A percentile compares a stretch with the other conserved stretches of the same genome.
phyloP scores from a whole-genome alignment of 1,140 invertebrate genomes.

The Achatina immaculata region DNA sequence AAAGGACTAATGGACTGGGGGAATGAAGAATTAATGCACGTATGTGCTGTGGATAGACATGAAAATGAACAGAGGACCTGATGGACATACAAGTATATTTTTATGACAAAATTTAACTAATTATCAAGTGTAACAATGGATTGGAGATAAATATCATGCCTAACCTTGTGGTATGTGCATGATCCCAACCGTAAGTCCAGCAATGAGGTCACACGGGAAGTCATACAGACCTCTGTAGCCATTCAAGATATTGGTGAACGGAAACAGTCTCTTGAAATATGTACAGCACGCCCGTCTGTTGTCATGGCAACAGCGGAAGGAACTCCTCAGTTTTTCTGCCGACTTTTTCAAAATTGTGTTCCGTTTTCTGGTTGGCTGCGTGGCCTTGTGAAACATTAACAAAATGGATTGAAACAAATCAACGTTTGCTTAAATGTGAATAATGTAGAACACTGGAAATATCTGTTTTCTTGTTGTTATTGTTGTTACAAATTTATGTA shows the following conservation, averaged over 20 bases:
- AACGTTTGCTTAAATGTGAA: no score
- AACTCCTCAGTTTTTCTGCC: constrained; percentile 35
- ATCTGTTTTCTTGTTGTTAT: no score
- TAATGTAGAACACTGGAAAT: no score
- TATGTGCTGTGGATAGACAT: no score
- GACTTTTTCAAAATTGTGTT: constrained; percentile 39
- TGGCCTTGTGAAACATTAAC: background rate
- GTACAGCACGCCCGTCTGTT: constrained; percentile 37
- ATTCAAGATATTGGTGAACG: constrained; percentile 66
- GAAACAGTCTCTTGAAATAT: constrained; percentile 55
- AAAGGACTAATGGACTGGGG: no score
- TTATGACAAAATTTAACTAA: no score
- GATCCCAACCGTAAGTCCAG: constrained; percentile 73
- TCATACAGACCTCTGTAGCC: constrained; percentile 68
- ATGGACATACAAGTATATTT: no score
- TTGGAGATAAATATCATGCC: no score
- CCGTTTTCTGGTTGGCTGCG: constrained; percentile 15
- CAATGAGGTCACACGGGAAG: constrained; percentile 70
- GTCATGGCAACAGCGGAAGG: constrained; percentile 39
- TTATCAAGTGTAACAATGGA: no score
- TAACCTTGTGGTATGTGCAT: constrained; percentile 75
- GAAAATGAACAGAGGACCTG: no score
- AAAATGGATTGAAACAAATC: background rate
- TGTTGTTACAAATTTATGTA: no score
- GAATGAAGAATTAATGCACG: no score